A percentile compares a stretch with the other conserved stretches of the same genome.
Conservation (phyloP, 2,888 invertebrate species). For the Dioctria linearis region DNA sequence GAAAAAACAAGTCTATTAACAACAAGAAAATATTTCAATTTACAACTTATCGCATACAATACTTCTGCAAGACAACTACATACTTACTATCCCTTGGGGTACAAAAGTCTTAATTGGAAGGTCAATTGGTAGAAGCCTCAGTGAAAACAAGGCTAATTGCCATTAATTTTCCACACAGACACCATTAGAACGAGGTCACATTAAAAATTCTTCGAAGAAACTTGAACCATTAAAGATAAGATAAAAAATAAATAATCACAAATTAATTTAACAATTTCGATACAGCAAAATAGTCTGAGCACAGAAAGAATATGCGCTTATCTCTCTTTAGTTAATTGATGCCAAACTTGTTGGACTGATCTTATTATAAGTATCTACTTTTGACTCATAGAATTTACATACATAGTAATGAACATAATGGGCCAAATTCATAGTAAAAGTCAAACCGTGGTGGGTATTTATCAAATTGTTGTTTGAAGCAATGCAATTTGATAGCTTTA, state of each 20-base stretch:
- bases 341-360: neutral
- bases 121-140: constrained; percentile 56
- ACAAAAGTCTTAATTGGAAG: constrained; percentile 56
- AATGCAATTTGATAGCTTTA: no score
- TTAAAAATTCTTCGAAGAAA: constrained; percentile 5
- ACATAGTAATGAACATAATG: neutral
- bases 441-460: no score
- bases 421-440: no score
- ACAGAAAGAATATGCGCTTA: neutral
- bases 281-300: neutral
- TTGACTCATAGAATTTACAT: neutral
- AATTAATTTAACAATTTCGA: no score
- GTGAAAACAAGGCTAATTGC: constrained; percentile 16
- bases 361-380: neutral
- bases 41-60: neutral
- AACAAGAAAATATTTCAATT: neutral
- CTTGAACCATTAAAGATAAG: constrained; percentile 27
- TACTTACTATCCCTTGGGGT: constrained; percentile 1
- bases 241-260: no score
- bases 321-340: neutral
- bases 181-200: neutral
- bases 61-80: neutral
- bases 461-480: no score
- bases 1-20: neutral
- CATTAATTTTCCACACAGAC: constrained; percentile 12